phyloP scores from a whole-genome alignment of 1,140 invertebrate genomes.

The Berghia stephanieae region DNA sequence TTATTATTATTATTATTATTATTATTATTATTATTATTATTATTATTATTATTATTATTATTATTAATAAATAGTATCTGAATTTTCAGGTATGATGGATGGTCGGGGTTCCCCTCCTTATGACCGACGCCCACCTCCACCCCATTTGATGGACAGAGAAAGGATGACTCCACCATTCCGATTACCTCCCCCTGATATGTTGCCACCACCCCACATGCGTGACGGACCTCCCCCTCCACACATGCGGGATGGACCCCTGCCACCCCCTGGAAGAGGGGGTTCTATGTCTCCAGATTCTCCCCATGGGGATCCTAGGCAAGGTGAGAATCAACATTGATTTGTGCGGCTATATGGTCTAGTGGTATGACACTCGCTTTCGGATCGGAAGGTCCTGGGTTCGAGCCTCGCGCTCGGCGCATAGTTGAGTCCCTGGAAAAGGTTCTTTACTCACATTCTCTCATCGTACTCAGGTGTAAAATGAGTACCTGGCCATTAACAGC shows the following conservation, averaged over 20 bases:
- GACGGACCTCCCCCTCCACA: no score
- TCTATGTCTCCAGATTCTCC: slow-evolving; percentile 29
- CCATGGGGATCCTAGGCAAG: slow-evolving; percentile 21
- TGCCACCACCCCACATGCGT: slow-evolving; percentile 39
- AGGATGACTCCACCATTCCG: slow-evolving; percentile 45
- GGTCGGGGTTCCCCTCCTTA: slow-evolving; percentile 47
- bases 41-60: no score
- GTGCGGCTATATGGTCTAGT: no score
- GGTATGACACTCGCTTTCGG: no score
- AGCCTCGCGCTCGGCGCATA: not conserved
- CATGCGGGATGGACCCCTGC: slow-evolving; percentile 21
- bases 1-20: no score
- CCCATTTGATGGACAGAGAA: slow-evolving; percentile 43
- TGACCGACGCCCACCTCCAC: slow-evolving; percentile 41
- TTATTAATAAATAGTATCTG: no score
- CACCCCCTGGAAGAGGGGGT: slow-evolving; percentile 36
- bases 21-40: no score
- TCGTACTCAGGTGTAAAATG: not conserved
- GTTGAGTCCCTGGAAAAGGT: not conserved
- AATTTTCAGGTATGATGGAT: slow-evolving; percentile 37
- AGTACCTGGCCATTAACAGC: not conserved
- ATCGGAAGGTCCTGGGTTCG: no score
- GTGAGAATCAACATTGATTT: not conserved
- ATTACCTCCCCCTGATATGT: slow-evolving; percentile 45
- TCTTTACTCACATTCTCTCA: not conserved